Percentiles rank a stretch among this genome's conserved stretches.
Conservation (phyloP, 1,140 invertebrate species). For the Thereuonema tuberculata region DNA sequence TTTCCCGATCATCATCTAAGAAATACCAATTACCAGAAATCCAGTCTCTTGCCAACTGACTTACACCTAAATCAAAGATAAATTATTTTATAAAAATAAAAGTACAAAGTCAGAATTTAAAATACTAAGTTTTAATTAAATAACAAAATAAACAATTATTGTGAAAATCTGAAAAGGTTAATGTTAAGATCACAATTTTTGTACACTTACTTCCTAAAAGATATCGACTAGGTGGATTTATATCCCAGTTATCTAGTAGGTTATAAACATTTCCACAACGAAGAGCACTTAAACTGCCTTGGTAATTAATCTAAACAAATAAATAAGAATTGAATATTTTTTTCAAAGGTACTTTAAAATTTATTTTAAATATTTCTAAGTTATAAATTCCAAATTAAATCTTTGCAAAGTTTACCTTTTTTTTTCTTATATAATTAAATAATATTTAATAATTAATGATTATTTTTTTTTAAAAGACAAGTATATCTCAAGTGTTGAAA, state of each 20-base stretch:
- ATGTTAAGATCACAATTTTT: background rate
- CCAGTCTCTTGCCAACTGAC: conserved; percentile 69
- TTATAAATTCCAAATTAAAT: too few relatives aligned
- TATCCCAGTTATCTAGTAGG: conserved; percentile 39
- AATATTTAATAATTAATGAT: too few relatives aligned
- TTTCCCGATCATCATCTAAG: conserved; percentile 53
- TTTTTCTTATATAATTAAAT: too few relatives aligned
- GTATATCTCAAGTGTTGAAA: too few relatives aligned
- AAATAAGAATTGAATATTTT: too few relatives aligned
- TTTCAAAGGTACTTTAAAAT: too few relatives aligned
- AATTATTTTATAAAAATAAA: too few relatives aligned
- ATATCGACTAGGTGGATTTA: conserved; percentile 42
- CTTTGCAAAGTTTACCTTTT: too few relatives aligned
- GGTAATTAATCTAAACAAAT: conserved; percentile 1
- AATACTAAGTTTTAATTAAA: too few relatives aligned
- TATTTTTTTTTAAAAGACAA: too few relatives aligned
- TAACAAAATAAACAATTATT: background rate
- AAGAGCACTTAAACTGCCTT: conserved; percentile 22
- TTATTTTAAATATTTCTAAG: too few relatives aligned
- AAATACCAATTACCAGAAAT: conserved; percentile 72
- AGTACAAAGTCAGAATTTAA: background rate
- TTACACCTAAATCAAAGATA: conserved; percentile 41
- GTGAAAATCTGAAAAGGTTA: background rate
- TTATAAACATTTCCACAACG: conserved; percentile 47
- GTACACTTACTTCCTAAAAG: conserved; percentile 35